phyloP scores from a whole-genome alignment of 1,140 invertebrate species.

The Bombus breviceps region DNA sequence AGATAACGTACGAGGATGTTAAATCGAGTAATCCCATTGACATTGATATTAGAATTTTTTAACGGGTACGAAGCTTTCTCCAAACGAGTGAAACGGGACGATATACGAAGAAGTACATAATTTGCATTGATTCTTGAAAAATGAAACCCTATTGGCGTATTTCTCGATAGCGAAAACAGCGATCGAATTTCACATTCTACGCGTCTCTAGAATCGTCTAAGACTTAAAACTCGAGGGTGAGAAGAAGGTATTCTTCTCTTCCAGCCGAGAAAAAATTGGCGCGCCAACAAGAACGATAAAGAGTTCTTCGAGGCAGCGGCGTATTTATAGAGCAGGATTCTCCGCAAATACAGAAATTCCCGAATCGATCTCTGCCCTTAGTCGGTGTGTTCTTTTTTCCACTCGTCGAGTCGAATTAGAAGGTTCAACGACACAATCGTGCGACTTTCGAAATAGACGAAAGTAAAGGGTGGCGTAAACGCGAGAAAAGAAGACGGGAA shows the following conservation, averaged over 20 bases:
- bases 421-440: conserved; percentile 57
- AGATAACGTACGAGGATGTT: neutral
- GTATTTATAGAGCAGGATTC: conserved; percentile 46
- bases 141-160: neutral
- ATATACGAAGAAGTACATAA: no score
- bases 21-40: neutral
- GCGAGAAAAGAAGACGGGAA: neutral
- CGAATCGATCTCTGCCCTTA: conserved; percentile 5
- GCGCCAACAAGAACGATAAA: neutral
- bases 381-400: conserved; percentile 15
- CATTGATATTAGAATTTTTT: no score
- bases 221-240: neutral
- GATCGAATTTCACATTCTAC: neutral
- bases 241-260: neutral
- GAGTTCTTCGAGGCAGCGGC: neutral
- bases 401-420: conserved; percentile 40
- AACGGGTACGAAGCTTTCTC: neutral
- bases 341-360: conserved; percentile 9
- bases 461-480: neutral
- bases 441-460: neutral
- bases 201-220: neutral
- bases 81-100: no score
- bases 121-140: no score
- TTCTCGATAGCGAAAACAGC: neutral
- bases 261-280: neutral